Percentiles rank a stretch among this genome's conserved stretches.
These are phyloP conservation scores for Pao palembangensis DNA, from an alignment of 2,113 vertebrate genomes.

Conservation along the genomic window DNA sequence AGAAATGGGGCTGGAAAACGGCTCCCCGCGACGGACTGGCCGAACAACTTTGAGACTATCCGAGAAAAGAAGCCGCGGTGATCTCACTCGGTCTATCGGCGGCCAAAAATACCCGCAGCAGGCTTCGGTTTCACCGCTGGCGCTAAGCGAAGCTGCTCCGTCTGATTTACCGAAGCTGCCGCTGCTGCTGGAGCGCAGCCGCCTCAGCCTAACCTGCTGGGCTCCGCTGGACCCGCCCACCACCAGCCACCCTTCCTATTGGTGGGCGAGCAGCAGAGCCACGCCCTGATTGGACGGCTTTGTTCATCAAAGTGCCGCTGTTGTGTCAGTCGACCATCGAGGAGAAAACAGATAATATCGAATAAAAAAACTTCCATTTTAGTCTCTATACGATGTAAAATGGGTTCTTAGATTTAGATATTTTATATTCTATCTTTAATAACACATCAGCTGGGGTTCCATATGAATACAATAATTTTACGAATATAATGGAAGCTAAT, in stretches of 20 bases:
- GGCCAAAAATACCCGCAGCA: conserved; percentile 78
- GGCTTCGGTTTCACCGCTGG: conserved; percentile 72
- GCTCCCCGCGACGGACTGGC: conserved; percentile 64
- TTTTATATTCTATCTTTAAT: too few relatives aligned
- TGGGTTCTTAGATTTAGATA: neutral
- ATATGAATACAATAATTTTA: too few relatives aligned
- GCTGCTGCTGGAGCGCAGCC: conserved; percentile 28
- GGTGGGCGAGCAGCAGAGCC: conserved; percentile 29
- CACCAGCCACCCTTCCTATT: conserved; percentile 34
- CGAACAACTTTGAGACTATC: conserved; percentile 68
- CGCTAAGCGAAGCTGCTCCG: conserved; percentile 64
- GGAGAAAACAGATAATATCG: conserved; percentile 1
- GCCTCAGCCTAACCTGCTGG: conserved; percentile 57
- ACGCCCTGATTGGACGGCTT: conserved; percentile 1
- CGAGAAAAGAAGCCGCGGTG: conserved; percentile 70
- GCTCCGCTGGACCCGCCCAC: conserved; percentile 41
- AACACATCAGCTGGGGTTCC: too few relatives aligned
- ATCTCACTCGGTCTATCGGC: conserved; percentile 71
- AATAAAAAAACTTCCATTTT: too few relatives aligned
- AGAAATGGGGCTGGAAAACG: conserved; percentile 63
- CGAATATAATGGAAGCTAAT: too few relatives aligned
- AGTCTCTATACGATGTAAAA: too few relatives aligned
- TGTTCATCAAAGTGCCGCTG: conserved; percentile 32
- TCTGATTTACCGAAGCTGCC: conserved; percentile 70
- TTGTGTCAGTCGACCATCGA: conserved; percentile 29